Conservation (phyloP, 2,113 vertebrate genomes). For the Myrmecophaga tridactyla region DNA sequence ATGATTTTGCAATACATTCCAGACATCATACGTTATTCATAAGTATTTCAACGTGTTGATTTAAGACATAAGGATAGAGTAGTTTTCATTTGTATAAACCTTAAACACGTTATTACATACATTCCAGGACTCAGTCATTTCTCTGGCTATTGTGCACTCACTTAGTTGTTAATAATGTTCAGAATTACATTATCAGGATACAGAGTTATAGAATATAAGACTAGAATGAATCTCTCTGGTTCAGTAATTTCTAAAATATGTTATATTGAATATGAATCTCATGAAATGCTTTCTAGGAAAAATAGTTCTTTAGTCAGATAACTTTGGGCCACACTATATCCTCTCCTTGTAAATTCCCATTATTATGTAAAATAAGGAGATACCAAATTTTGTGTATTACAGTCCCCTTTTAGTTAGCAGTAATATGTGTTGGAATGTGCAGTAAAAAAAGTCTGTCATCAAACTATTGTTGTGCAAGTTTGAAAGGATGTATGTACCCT, state of each 20-base stretch:
- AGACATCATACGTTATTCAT: not conserved
- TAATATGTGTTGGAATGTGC: not conserved
- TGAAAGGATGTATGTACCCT: too few species aligned
- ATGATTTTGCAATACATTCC: constrained; percentile 18
- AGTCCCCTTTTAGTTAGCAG: not conserved
- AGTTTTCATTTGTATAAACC: constrained; percentile 1
- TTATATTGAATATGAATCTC: not conserved
- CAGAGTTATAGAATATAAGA: not conserved
- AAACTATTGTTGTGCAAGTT: not conserved
- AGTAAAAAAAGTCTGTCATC: not conserved
- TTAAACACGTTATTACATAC: not conserved
- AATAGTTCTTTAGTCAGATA: not conserved
- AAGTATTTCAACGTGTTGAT: not conserved
- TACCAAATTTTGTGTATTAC: not conserved
- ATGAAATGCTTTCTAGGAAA: not conserved
- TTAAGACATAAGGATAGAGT: not conserved
- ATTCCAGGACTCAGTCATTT: not conserved
- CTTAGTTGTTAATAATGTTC: not conserved
- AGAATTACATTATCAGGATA: not conserved
- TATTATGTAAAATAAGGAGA: not conserved
- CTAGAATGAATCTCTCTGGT: not conserved
- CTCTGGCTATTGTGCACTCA: not conserved
- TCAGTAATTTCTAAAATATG: not conserved
- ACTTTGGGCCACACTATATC: not conserved
- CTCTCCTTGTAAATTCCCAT: not conserved